Evolutionary conservation across 2,888 invertebrate genomes (phyloP), one percentile per base, ranked within the genome.

Genomic region (Synergus itoensis): DNA sequence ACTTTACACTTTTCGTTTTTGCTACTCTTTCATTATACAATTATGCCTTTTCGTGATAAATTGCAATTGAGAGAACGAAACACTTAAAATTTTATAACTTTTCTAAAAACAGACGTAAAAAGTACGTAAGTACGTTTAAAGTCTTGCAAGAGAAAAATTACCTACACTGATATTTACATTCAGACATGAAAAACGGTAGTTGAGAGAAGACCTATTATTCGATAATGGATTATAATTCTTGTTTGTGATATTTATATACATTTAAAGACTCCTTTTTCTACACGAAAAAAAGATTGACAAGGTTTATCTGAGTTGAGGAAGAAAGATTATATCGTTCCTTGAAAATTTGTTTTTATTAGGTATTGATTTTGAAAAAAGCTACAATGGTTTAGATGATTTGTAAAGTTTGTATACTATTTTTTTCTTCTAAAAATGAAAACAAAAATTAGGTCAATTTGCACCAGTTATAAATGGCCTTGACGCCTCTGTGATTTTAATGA

Each of bases 381-480:
- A 5, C 5, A 36, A 7, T 36, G 36, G 0, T 36, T 36, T 5
- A 36, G 36, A 0, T 36, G 5, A 36, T 36, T 36, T 36, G 4
- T 36, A 36, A 36, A 7, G 5, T n/a, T 9, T 53, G 9, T 16
- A 16, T 48, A 0, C 14, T 14, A n/a, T n/a, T 3, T 69, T 69
- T 48, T 8, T 0, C 2, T 48, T 48, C 0, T 8, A 28, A 53
- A 48, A 65, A 69, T 60, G 18, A 8, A 28, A 69, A 28, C 28
- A 16, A 69, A 69, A 69, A 69, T 69, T 14, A 53, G 65, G 65
- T 65, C 40, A 40, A 53, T 69, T 21, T 28, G n/a, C 28, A 21
- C 21, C 3, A 21, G 4, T 21, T 48, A 69, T 48, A 69, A 28
- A 69, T 16, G 28, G 36, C 48, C 18, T 28, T 69, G 45, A 36